These are phyloP conservation scores for Psylliodes chrysocephalus DNA, from an alignment of 2,888 invertebrate genomes.

Conservation along the genomic window DNA sequence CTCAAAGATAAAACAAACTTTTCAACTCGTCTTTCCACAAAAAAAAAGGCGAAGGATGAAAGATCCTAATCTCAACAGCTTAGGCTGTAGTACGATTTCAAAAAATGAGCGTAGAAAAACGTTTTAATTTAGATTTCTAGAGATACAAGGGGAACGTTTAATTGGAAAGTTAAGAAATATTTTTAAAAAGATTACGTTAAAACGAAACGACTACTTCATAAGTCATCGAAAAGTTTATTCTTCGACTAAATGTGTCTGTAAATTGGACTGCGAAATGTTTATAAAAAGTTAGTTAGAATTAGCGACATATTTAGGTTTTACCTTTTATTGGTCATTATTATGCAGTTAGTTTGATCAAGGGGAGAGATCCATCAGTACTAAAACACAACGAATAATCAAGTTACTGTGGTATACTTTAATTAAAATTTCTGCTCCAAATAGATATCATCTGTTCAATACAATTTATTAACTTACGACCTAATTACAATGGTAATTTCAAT, in stretches of 20 bases:
- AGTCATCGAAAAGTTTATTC: constrained; percentile 4
- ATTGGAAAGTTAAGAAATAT: constrained; percentile 27
- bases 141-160: constrained; percentile 21
- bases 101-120: constrained; percentile 23
- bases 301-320: too few species aligned
- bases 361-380: too few species aligned
- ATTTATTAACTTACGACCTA: too few species aligned
- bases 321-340: too few species aligned
- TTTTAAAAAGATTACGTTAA: constrained; percentile 2
- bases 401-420: too few species aligned
- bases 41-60: constrained; percentile 9
- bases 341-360: too few species aligned
- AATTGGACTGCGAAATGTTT: too few species aligned
- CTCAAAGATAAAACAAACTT: constrained; percentile 25
- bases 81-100: constrained; percentile 10
- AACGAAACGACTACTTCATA: constrained; percentile 2
- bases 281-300: too few species aligned
- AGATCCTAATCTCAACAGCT: constrained; percentile 20
- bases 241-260: neutral
- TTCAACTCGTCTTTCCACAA: constrained; percentile 15
- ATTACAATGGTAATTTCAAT: too few species aligned
- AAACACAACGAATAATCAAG: too few species aligned
- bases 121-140: constrained; percentile 24
- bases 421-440: too few species aligned
- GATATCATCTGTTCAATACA: too few species aligned